Evolutionary conservation across 1,140 invertebrate genomes (phyloP).

Genomic region (Apis mellifera): DNA sequence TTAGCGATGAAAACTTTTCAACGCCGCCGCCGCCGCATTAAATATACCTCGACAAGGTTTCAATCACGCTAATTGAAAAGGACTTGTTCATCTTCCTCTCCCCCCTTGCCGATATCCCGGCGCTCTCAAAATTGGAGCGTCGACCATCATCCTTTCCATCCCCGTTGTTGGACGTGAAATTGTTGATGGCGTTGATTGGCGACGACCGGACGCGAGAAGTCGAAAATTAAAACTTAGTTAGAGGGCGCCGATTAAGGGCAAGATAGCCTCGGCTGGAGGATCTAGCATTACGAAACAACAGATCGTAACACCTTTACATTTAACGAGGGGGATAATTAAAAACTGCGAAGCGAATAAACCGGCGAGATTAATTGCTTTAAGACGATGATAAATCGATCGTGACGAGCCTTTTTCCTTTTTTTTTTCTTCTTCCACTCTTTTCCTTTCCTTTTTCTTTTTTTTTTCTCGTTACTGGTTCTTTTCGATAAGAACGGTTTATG

Average conservation of each 20-base stretch:
- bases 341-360: background rate
- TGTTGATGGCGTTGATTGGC: slow-evolving; percentile 48
- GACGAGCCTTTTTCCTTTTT: background rate
- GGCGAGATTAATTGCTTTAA: slow-evolving; percentile 25
- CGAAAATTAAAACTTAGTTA: slow-evolving; percentile 53
- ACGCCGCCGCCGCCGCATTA: slow-evolving; percentile 1
- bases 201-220: background rate
- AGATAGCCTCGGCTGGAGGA: background rate
- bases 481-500: background rate
- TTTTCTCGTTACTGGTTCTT: too few relatives aligned
- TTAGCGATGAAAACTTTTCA: slow-evolving; percentile 36
- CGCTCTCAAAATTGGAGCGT: background rate
- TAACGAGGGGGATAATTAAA: slow-evolving; percentile 32
- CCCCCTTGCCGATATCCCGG: background rate
- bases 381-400: background rate
- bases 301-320: slow-evolving; percentile 10
- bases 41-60: slow-evolving; percentile 20
- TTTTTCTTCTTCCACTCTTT: background rate
- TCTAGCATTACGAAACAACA: background rate
- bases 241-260: slow-evolving; percentile 18
- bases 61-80: slow-evolving; percentile 54
- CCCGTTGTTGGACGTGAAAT: slow-evolving; percentile 15
- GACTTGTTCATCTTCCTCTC: slow-evolving; percentile 1
- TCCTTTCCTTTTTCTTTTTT: background rate
- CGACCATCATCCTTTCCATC: background rate